These are phyloP conservation scores for Mystacornis crossleyi DNA, from an alignment of 2,113 vertebrate genomes.

Conservation along the genomic window DNA sequence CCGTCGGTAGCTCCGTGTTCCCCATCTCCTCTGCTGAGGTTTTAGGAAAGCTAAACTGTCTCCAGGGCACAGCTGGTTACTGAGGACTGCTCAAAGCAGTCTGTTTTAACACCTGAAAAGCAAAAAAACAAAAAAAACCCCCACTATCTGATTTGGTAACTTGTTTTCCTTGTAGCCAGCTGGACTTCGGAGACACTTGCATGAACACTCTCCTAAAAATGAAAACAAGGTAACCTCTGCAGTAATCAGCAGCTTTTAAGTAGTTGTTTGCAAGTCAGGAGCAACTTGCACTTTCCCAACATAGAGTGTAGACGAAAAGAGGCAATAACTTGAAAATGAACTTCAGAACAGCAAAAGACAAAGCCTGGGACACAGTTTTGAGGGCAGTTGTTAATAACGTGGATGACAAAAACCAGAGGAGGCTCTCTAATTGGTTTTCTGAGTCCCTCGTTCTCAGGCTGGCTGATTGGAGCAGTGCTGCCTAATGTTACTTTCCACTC, in stretches of 20 bases:
- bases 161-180: neutral
- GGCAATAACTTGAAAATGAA: neutral
- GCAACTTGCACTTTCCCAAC: neutral
- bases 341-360: neutral
- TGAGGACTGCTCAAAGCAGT: neutral
- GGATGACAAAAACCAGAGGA: slow-evolving; percentile 5
- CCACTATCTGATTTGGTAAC: neutral
- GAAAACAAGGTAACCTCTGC: neutral
- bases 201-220: neutral
- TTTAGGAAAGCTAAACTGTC: neutral
- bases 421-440: neutral
- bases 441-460: neutral
- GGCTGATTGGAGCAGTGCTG: neutral
- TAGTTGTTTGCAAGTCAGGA: neutral
- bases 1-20: neutral
- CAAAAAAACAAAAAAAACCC: neutral
- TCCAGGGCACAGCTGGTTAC: neutral
- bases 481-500: neutral
- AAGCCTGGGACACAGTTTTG: neutral
- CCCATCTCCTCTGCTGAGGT: neutral
- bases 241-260: neutral
- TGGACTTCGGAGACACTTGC: neutral
- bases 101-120: neutral
- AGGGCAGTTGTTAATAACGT: neutral
- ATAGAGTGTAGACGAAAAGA: accelerated